phyloP scores from a whole-genome alignment of 2,113 vertebrate genomes.

The Lasiurus borealis region DNA sequence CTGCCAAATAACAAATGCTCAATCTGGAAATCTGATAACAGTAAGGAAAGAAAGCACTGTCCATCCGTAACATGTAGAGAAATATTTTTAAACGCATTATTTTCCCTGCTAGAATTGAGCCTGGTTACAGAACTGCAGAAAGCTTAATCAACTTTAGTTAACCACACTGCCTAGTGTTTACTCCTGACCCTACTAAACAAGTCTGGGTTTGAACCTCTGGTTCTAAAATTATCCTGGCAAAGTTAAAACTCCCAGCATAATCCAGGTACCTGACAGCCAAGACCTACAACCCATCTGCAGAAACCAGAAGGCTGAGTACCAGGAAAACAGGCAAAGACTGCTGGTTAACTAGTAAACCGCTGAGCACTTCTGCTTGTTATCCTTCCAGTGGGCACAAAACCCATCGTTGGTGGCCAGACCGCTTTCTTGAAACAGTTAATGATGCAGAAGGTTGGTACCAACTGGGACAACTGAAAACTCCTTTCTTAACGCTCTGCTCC shows the following conservation, averaged over 20 bases:
- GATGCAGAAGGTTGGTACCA: slow-evolving; percentile 2
- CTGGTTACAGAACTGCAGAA: neutral
- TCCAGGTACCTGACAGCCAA: slow-evolving; percentile 53
- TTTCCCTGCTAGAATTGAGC: neutral
- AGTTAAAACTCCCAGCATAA: slow-evolving; percentile 49
- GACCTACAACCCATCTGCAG: slow-evolving; percentile 61
- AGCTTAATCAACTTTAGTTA: slow-evolving; percentile 49
- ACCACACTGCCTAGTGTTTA: neutral
- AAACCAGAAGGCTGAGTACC: slow-evolving; percentile 75
- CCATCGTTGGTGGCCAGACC: slow-evolving; percentile 9
- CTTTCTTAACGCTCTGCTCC: slow-evolving; percentile 5
- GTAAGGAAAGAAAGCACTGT: neutral
- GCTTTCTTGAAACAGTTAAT: slow-evolving; percentile 13
- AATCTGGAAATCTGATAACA: slow-evolving; percentile 61
- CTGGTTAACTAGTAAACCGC: slow-evolving; percentile 80
- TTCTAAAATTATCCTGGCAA: slow-evolving; percentile 52
- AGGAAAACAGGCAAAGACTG: slow-evolving; percentile 67
- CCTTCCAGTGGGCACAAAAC: slow-evolving; percentile 21
- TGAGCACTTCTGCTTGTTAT: slow-evolving; percentile 72
- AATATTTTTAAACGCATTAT: slow-evolving; percentile 22
- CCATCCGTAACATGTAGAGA: neutral
- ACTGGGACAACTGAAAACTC: slow-evolving; percentile 56
- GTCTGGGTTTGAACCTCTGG: neutral
- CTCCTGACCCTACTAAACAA: neutral
- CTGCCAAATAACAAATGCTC: slow-evolving; percentile 56